Evolutionary conservation across 1,140 invertebrate species (phyloP).

Genomic region (Zaprionus camerounensis): DNA sequence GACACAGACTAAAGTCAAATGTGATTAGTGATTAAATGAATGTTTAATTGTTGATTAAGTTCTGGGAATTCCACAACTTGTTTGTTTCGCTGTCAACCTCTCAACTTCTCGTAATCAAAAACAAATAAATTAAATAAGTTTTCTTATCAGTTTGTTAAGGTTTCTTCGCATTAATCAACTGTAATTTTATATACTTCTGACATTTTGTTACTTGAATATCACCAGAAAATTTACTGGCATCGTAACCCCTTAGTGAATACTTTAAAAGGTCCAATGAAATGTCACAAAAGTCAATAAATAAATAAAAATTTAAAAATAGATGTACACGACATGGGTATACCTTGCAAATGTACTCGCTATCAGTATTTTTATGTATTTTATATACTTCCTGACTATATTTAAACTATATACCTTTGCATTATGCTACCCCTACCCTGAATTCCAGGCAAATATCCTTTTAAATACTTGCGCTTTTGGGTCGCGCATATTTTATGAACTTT

Average conservation of each 20-base stretch:
- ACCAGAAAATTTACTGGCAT: background rate
- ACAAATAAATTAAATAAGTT: no score
- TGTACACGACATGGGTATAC: background rate
- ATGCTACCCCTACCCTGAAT: background rate
- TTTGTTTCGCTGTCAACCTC: background rate
- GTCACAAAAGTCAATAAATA: slow-evolving; percentile 3
- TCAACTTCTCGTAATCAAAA: background rate
- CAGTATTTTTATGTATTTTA: background rate
- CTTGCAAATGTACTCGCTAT: no score
- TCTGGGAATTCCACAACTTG: background rate
- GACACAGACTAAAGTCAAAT: background rate
- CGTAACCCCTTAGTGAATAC: slow-evolving; percentile 12
- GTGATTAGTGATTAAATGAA: background rate
- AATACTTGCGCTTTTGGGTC: slow-evolving; percentile 32
- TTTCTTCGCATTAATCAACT: no score
- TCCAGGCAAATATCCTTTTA: slow-evolving; percentile 17
- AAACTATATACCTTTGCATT: background rate
- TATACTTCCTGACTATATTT: background rate
- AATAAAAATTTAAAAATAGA: background rate
- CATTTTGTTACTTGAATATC: background rate
- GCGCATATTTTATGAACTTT: slow-evolving; percentile 52
- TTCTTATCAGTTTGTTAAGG: no score
- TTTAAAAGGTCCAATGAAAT: background rate
- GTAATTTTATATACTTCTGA: no score
- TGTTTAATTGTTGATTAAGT: background rate